A percentile compares a stretch with the other conserved stretches of the same genome.
Conservation (phyloP, 2,888 invertebrate species). For the Polylopha cassiicola region DNA sequence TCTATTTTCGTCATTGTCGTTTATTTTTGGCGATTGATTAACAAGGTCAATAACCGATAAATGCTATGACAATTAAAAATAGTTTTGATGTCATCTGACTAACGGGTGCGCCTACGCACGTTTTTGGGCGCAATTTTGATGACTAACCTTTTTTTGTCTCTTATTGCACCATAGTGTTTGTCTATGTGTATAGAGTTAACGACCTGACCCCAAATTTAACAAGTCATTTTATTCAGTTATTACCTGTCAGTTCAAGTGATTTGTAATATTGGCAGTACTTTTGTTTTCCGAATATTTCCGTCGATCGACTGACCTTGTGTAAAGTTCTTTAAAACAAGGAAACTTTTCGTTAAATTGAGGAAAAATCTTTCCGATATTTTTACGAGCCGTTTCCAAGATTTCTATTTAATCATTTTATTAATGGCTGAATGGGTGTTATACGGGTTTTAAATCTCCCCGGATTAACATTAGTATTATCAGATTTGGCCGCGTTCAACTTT, state of each 20-base stretch:
- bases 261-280: too few species aligned
- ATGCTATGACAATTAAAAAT: constrained; percentile 33
- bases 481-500: constrained; percentile 45
- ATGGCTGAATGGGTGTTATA: too few species aligned
- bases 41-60: constrained; percentile 46
- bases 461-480: constrained; percentile 45
- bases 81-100: constrained; percentile 45
- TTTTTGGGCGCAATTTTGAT: constrained; percentile 44
- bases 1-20: constrained; percentile 20
- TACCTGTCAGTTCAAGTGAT: too few species aligned
- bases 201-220: too few species aligned
- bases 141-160: constrained; percentile 47
- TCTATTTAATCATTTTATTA: too few species aligned
- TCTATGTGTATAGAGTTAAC: constrained; percentile 1
- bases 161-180: constrained; percentile 35
- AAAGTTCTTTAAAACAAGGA: too few species aligned
- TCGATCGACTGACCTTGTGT: too few species aligned
- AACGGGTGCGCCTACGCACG: constrained; percentile 53
- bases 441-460: constrained; percentile 34
- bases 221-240: too few species aligned
- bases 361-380: too few species aligned
- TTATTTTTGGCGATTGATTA: constrained; percentile 32
- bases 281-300: too few species aligned
- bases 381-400: too few species aligned
- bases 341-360: too few species aligned